Base-by-base conservation (phyloP, 35 echinoderm and acorn worm genomes). In the Heliocidaris erythrogramma region DNA sequence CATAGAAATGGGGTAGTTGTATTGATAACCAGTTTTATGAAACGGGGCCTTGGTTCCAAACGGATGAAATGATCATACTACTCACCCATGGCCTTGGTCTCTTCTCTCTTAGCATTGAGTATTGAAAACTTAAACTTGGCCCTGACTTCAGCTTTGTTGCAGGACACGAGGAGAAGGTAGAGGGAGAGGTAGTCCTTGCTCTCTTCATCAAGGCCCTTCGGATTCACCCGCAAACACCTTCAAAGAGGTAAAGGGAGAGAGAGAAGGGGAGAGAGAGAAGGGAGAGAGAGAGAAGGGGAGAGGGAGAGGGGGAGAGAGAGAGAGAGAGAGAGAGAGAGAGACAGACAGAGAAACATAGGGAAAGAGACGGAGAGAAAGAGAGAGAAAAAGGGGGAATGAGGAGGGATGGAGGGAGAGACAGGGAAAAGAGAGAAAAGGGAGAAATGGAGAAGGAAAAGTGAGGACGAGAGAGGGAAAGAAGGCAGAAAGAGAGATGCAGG, bases 81-180 rank as follows among this genome's bases (percentile, higher is more conserved):
- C 96, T 97, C 96, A 97, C 96, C 96, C 98, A 99, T 99, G 30
- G 98, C 98, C 93, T 99, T 99, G 53, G 98, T 99, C 92, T 99
- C 98, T 95, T 99, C 98, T 86, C 98, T 93, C 92, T 99, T 99
- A 49, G 98, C 98, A 93, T 99, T 99, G 17, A 99, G 94, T 47
- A 99, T 99, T 13, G 98, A 99, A 78, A 99, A 99, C 86, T 99
- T 99, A 86, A 99, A 99, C 90, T 99, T 99, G 29, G 98, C 98
- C 94, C 98, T 31, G 94, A 99, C 98, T 96, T 99, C 98, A 92
- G 93, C 90, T 96, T 99, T 99, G 49, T 97, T 97, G 31, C 98
- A 99, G 13, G 96, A 97, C 31, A 99, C 96, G n/a, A 99, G 94
- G 5, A 99, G 93, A 10, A 99, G 59, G 47, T 99, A 99, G 30